A percentile compares a stretch with the other conserved stretches of the same genome.
phyloP scores from a whole-genome alignment of 1,140 invertebrate species.

The Plodia interpunctella region DNA sequence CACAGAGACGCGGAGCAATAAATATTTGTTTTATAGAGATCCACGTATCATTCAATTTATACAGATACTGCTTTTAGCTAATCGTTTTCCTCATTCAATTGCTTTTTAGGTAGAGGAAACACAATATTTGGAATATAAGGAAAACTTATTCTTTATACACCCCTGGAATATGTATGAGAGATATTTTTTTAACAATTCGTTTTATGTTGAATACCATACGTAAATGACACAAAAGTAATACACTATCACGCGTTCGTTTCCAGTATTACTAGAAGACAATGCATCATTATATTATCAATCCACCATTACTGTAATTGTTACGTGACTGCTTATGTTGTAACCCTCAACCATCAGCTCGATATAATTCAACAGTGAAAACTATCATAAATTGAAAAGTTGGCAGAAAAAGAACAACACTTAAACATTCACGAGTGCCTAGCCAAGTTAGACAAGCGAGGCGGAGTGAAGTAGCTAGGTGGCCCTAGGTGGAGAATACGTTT shows the following conservation, averaged over 20 bases:
- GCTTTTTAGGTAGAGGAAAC: not conserved
- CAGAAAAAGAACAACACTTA: not conserved
- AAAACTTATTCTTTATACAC: no score
- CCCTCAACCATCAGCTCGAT: no score
- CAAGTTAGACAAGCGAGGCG: not conserved
- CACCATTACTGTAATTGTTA: no score
- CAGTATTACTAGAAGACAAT: no score
- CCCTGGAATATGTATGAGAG: no score
- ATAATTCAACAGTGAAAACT: not conserved
- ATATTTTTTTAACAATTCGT: not conserved
- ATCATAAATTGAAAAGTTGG: not conserved
- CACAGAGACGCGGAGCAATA: not conserved
- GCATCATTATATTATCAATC: no score
- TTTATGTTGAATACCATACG: not conserved
- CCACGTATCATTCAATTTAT: not conserved
- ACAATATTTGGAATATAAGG: no score
- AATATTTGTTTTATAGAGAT: not conserved
- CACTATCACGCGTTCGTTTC: no score
- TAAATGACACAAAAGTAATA: no score
- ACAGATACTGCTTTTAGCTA: not conserved
- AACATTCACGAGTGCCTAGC: not conserved
- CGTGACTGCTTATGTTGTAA: no score
- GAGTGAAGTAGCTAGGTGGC: conserved; percentile 11
- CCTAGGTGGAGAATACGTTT: conserved; percentile 20
- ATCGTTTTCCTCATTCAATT: conserved; percentile 2